Conservation (phyloP, 2,113 vertebrate species). For the Mustela nigripes region DNA sequence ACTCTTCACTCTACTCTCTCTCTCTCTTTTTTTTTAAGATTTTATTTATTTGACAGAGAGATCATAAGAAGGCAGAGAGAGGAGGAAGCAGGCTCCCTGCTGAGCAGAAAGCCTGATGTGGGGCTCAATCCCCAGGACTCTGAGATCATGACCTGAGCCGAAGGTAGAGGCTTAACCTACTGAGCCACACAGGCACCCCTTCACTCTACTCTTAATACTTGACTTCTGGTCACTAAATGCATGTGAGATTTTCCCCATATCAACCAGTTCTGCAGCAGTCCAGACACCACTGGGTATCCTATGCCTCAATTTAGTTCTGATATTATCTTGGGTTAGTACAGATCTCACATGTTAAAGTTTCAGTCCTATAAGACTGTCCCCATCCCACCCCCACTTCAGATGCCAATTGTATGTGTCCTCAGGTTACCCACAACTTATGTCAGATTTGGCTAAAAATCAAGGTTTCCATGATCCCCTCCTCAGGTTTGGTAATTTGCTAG, state of each 20-base stretch:
- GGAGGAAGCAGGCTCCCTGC: too few relatives aligned
- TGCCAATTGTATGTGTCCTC: not conserved
- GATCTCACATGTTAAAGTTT: not conserved
- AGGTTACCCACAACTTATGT: not conserved
- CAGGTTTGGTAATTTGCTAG: not conserved
- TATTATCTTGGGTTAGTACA: too few relatives aligned
- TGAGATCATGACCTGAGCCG: too few relatives aligned
- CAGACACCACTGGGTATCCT: not conserved
- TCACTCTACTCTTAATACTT: not conserved
- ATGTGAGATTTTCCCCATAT: not conserved
- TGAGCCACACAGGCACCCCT: not conserved
- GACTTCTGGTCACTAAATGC: not conserved
- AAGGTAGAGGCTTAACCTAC: too few relatives aligned
- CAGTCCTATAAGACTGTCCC: not conserved
- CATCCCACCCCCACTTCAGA: not conserved
- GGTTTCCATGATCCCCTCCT: not conserved
- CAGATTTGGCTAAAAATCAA: not conserved
- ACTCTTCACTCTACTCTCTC: not conserved
- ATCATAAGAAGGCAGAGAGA: too few relatives aligned
- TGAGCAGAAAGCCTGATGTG: too few relatives aligned
- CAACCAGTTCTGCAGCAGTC: not conserved
- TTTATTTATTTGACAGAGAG: too few relatives aligned
- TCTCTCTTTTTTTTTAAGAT: too few relatives aligned
- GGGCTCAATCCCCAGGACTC: too few relatives aligned
- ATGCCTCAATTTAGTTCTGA: not conserved